Evolutionary conservation across 1,140 invertebrate species (phyloP), one percentile per base, ranked within the genome.

Genomic region (Hylaeus anthracinus): DNA sequence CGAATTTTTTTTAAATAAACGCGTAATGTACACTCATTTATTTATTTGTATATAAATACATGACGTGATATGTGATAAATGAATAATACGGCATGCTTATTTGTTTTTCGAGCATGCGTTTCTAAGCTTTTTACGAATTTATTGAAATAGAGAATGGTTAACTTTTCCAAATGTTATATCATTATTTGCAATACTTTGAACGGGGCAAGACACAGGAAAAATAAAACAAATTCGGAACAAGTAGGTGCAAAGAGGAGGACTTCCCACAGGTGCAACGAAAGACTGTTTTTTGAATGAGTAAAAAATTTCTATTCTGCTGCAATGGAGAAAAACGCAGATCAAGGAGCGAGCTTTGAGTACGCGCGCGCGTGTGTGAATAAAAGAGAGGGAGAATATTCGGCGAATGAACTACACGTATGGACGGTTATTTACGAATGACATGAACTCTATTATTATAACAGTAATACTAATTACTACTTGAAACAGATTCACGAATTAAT

Each of bases 231-330:
- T 76, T 80, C 45, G 41, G 61, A 77, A 61, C 63, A 65, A 69
- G 37, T 75, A 84, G 72, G 71, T 71, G 67, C 64, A 58, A 81
- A 77, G 77, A 79, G 82, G 72, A 80, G 79, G 74, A 77, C 58
- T 39, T 82, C 55, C 70, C 69, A 69, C 65, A 70, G 74, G 84
- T 89, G 90, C 86, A 88, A 87, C 77, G 81, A 88, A 90, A 91
- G 90, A 90, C 90, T 91, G 90, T 86, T 90, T 88, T 88, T 85
- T 87, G 87, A 86, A 83, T 14, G 71, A 63, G 72, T 76, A 58
- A 48, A 81, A 81, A 55, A 80, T 81, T 81, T 86, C 72, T 82
- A 81, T 82, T 74, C 43, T 72, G 72, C 51, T 80, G 67, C 48
- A 64, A 79, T 56, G 58, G 75, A 80, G 41, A 70, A 69, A 82